Base-by-base conservation (phyloP, 2,113 vertebrate species). In the Synchiropus splendidus region DNA sequence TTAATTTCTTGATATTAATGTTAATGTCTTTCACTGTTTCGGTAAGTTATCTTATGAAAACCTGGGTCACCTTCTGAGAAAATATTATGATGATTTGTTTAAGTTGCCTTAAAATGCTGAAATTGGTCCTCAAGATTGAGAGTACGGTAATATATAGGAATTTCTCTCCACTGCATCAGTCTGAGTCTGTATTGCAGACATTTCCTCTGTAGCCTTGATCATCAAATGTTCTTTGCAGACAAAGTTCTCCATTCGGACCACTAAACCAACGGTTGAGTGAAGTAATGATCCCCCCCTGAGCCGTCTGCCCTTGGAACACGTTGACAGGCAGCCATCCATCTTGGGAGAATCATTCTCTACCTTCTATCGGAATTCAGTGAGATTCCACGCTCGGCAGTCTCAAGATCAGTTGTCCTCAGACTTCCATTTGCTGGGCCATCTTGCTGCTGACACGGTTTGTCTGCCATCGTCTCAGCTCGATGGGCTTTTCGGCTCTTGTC, bases 351-450 rank as follows among this genome's bases (percentile, higher is more conserved):
- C 1, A 17, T 48, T 39, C 15, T 6, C 36, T 30, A 55, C 54
- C 53, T 37, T 32, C 40, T 32, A 16, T 14, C 40, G 49, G 40
- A 56, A 53, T 48, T 42, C 9, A 31, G 35, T 43, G 32, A 44
- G 41, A 42, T 39, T 45, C 58, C 48, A 39, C 16, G n/a, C 31
- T 42, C 14, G 40, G 66, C 43, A 39, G 55, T 48, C 21, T 47
- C 42, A 10, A 38, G 64, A 72, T 69, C 58, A 52, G 43, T 54
- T 58, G 39, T 16, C 45, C 4, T 42, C 31, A 11, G 17, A 38
- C 54, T 61, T 74, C 58, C 44, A 60, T 63, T 63, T 50, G 42
- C 59, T 2, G 27, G 51, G 35, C 53, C 43, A 59, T 70, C 67
- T 67, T 48, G 55, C 71, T 41, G 45, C 51, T 36, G 67, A 57